These are phyloP conservation scores for Xerus rutilus DNA, from an alignment of 2,797 vertebrate genomes.

Conservation along the genomic window DNA sequence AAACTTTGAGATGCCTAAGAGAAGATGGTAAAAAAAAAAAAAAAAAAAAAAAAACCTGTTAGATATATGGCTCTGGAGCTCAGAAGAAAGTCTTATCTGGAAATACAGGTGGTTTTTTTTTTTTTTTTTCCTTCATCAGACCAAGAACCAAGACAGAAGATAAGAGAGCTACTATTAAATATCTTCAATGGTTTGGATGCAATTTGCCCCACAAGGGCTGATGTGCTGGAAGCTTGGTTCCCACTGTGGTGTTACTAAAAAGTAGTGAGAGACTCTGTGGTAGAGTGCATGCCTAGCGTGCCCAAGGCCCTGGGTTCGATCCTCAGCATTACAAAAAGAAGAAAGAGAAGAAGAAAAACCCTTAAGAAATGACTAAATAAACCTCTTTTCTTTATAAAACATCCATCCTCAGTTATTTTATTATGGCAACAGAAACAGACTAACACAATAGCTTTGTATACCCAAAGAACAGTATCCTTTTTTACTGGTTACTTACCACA, in stretches of 20 bases:
- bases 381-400: too few species aligned
- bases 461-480: background rate
- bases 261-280: too few species aligned
- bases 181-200: background rate
- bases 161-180: background rate
- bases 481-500: background rate
- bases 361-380: too few species aligned
- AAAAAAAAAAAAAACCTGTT: too few species aligned
- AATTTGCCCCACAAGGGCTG: background rate
- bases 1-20: background rate
- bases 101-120: background rate
- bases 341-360: too few species aligned
- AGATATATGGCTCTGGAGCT: background rate
- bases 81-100: background rate
- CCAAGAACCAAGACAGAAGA: background rate
- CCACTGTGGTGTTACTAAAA: too few species aligned
- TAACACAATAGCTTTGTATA: background rate
- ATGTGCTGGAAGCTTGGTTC: background rate
- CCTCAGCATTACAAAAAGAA: too few species aligned
- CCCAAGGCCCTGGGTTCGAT: too few species aligned
- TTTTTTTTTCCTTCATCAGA: background rate
- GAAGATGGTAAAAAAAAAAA: too few species aligned
- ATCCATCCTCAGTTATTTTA: too few species aligned
- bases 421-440: too few species aligned
- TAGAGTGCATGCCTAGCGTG: too few species aligned